A percentile compares a stretch with the other conserved stretches of the same genome.
phyloP scores from a whole-genome alignment of 2,113 vertebrate genomes.

The Fulmarus glacialis region DNA sequence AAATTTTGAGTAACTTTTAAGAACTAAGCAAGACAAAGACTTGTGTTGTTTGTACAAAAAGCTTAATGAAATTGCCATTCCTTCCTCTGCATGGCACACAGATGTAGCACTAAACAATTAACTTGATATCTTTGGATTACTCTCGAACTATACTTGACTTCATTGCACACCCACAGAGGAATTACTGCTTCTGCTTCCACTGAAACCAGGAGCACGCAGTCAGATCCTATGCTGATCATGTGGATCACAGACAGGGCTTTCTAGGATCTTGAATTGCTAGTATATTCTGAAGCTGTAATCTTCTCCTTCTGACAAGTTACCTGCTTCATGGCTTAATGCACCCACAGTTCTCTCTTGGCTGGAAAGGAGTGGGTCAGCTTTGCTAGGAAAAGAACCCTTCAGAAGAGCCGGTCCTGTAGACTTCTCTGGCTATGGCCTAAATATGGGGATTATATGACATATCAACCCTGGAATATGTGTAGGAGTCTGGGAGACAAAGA shows the following conservation, averaged over 20 bases:
- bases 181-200: neutral
- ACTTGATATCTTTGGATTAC: neutral
- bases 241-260: neutral
- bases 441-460: neutral
- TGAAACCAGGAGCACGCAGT: neutral
- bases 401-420: neutral
- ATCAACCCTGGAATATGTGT: rapidly evolving
- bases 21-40: neutral
- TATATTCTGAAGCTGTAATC: neutral
- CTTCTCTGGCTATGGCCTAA: neutral
- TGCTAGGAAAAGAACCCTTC: neutral
- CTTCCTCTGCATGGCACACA: neutral
- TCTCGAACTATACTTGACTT: neutral
- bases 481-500: neutral
- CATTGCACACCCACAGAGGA: neutral
- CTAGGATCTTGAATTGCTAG: neutral
- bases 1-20: neutral
- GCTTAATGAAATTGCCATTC: neutral
- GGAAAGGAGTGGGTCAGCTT: neutral
- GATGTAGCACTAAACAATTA: neutral
- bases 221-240: neutral
- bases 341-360: neutral
- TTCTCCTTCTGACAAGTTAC: neutral
- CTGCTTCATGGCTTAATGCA: neutral
- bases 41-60: neutral